phyloP scores from a whole-genome alignment of 37 sponge, comb jelly and placozoan species.

The Bolinopsis microptera region DNA sequence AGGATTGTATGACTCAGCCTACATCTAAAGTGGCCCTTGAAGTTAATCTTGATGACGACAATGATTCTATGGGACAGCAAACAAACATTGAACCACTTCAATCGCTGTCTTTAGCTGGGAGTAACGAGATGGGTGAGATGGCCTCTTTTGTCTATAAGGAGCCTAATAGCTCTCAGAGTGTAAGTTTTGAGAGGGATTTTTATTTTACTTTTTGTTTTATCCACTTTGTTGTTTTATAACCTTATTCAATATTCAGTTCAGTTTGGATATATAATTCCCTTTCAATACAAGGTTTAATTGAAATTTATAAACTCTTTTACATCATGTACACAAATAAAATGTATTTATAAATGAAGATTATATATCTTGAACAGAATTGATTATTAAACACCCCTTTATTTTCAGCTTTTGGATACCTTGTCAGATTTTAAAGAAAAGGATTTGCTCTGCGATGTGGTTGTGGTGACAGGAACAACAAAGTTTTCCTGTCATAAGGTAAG shows the following conservation, averaged over 20 bases:
- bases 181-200: background rate
- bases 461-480: background rate
- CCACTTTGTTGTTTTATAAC: too few species aligned
- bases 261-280: too few species aligned
- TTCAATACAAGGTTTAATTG: too few species aligned
- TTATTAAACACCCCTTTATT: too few species aligned
- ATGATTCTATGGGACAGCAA: background rate
- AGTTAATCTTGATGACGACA: background rate
- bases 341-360: background rate
- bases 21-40: background rate
- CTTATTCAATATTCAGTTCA: too few species aligned
- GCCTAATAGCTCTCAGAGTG: slow-evolving; percentile 14
- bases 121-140: background rate
- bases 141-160: slow-evolving; percentile 9
- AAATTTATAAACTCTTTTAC: background rate
- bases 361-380: background rate
- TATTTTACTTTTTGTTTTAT: too few species aligned
- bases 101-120: background rate
- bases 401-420: slow-evolving; percentile 10
- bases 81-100: background rate
- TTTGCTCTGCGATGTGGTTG: background rate
- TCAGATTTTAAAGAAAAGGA: slow-evolving; percentile 20
- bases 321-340: background rate
- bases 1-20: background rate
- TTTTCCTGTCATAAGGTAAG: slow-evolving; percentile 47